Conservation (phyloP, 2,113 vertebrate genomes). For the Probosciger aterrimus region DNA sequence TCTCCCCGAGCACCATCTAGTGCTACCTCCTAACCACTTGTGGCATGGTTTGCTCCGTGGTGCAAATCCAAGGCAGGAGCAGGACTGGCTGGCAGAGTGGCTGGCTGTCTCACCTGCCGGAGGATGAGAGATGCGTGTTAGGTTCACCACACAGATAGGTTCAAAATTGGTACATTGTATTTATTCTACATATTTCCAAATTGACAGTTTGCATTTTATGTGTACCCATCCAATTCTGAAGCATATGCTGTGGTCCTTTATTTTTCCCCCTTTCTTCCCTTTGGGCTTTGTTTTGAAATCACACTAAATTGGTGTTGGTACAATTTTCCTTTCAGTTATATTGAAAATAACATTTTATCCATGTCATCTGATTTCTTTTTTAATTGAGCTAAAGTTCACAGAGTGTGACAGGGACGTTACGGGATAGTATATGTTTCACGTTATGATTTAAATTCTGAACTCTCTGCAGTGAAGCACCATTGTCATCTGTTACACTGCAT, state of each 20-base stretch:
- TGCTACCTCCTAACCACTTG: not conserved
- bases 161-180: not conserved
- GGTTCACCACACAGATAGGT: not conserved
- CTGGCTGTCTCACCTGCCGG: not conserved
- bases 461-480: not conserved
- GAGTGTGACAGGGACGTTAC: not conserved
- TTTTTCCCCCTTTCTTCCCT: not conserved
- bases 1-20: not conserved
- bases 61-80: not conserved
- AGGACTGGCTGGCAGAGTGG: not conserved
- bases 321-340: not conserved
- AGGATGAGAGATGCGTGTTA: not conserved
- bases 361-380: not conserved
- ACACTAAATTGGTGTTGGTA: not conserved
- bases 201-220: not conserved
- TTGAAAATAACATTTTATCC: not conserved
- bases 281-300: not conserved
- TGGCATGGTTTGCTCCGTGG: accelerated
- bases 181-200: not conserved
- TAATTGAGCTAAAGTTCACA: conserved; percentile 19
- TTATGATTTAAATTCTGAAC: not conserved
- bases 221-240: not conserved
- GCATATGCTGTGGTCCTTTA: not conserved
- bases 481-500: not conserved
- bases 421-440: not conserved